These are phyloP conservation scores for Drosophila mimica DNA, from an alignment of 2,888 invertebrate species.

Conservation along the genomic window DNA sequence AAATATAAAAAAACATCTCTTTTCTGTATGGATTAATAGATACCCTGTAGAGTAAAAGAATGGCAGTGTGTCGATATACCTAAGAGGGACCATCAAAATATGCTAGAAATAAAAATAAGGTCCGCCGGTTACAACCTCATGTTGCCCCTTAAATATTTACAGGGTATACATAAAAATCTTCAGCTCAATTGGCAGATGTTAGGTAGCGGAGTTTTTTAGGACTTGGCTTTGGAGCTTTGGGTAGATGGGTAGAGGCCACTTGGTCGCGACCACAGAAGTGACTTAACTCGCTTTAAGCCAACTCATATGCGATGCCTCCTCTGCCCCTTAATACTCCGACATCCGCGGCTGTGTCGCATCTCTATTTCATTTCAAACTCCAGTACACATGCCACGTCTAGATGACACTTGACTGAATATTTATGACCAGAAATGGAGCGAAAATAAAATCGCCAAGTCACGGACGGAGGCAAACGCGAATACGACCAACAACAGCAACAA, in stretches of 20 bases:
- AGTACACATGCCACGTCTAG: conserved; percentile 76
- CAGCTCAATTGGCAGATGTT: conserved; percentile 50
- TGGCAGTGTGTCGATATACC: background rate
- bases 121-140: background rate
- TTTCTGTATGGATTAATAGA: background rate
- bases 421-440: conserved; percentile 80
- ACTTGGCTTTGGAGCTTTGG: conserved; percentile 28
- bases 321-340: background rate
- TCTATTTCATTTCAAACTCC: conserved; percentile 79
- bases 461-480: conserved; percentile 54
- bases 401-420: conserved; percentile 80
- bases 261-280: conserved; percentile 76
- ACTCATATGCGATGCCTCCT: conserved; percentile 33
- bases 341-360: background rate
- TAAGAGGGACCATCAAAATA: background rate
- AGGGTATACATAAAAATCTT: conserved; percentile 30
- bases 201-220: conserved; percentile 35
- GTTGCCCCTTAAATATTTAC: background rate
- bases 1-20: conserved; percentile 18
- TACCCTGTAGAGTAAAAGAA: background rate
- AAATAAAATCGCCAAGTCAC: conserved; percentile 80
- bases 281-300: conserved; percentile 77
- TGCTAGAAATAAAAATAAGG: background rate
- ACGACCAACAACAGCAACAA: conserved; percentile 18
- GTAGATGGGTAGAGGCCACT: conserved; percentile 62